These are phyloP conservation scores for Epinotia nisella DNA, from an alignment of 2,888 invertebrate genomes.

Conservation along the genomic window DNA sequence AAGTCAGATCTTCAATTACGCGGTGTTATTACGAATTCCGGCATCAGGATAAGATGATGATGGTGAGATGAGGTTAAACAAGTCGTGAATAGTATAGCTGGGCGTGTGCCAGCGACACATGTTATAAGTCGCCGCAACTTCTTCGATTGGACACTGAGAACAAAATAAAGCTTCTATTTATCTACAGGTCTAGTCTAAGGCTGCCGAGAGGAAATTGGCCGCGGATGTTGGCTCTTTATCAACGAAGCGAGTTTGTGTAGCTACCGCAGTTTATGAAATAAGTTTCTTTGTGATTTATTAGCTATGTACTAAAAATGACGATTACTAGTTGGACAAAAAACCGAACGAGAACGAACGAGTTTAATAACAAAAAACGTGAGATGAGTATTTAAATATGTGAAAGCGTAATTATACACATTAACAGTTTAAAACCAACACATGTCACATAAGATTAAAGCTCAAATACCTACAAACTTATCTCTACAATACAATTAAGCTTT, in stretches of 20 bases:
- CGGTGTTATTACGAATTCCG: too few relatives aligned
- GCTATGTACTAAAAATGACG: background rate
- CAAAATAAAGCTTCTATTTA: conserved; percentile 38
- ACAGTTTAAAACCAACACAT: too few relatives aligned
- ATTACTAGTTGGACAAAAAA: background rate
- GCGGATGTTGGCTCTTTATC: conserved; percentile 12
- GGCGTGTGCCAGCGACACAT: conserved; percentile 47
- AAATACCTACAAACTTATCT: too few relatives aligned
- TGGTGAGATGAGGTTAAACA: background rate
- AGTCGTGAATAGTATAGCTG: background rate
- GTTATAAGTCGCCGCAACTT: conserved; percentile 46
- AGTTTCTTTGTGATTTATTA: background rate
- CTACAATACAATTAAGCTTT: too few relatives aligned
- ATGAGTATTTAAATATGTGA: too few relatives aligned
- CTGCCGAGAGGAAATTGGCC: conserved; percentile 23
- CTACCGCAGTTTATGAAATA: background rate
- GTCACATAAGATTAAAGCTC: too few relatives aligned
- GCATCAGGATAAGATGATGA: background rate
- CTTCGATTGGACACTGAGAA: conserved; percentile 47
- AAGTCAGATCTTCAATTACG: background rate
- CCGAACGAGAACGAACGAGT: background rate
- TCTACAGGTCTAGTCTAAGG: conserved; percentile 25
- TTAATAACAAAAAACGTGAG: background rate
- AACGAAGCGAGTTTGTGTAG: background rate
- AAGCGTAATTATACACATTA: too few relatives aligned